Evolutionary conservation across 1,140 invertebrate species (phyloP), one percentile per base, ranked within the genome.

Genomic region (Dinothrombium tinctorium): DNA sequence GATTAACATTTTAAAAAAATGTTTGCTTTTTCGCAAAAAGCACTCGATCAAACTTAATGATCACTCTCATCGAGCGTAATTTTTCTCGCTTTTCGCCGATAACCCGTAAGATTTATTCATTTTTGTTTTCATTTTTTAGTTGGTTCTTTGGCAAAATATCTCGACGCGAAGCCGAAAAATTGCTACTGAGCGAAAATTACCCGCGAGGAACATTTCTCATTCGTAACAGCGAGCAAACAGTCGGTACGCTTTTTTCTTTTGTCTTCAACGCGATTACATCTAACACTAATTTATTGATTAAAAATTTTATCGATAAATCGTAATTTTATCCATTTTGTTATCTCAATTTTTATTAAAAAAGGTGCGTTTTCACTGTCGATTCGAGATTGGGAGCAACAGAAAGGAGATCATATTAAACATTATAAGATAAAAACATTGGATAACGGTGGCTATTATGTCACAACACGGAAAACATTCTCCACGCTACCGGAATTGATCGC

Each of bases 71-170:
- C n/a, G n/a, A n/a, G n/a, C n/a, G n/a, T n/a, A n/a, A n/a, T n/a
- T n/a, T n/a, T n/a, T n/a, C n/a, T 37, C 33, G 21, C 23, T 42
- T 35, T 28, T 17, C 35, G 19, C n/a, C n/a, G n/a, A n/a, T n/a
- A n/a, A n/a, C n/a, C n/a, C n/a, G n/a, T n/a, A n/a, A n/a, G n/a
- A n/a, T n/a, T n/a, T n/a, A n/a, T n/a, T n/a, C n/a, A n/a, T n/a
- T n/a, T n/a, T n/a, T 3, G 3, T 17, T 8, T 14, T 6, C 20
- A 9, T 2, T 17, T 2, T 36, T 21, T 68, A 95, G 89, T 59
- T 98, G 92, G 90, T 98, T 89, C 65, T 92, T 94, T 61, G 84
- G 87, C 45, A 80, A 86, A 56, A 83, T 96, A 28, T 81, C 83
- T 29, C 69, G 92, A 47, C 87, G 89, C 58, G 86, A 94, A 59